A percentile compares a stretch with the other conserved stretches of the same genome.
Conservation (phyloP, 2,113 vertebrate species). For the Manacus vitellinus region DNA sequence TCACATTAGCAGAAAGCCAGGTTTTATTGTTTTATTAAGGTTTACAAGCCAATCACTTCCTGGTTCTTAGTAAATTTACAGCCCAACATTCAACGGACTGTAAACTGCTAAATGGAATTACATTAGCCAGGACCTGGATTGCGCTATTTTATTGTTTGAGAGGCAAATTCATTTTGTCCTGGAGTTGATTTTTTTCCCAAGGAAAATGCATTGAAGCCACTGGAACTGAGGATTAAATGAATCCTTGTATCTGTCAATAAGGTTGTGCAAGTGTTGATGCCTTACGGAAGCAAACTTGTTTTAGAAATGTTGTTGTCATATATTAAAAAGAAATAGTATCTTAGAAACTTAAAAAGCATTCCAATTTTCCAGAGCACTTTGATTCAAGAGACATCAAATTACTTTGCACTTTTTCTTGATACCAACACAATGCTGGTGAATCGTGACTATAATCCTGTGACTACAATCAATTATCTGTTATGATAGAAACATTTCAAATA, state of each 20-base stretch:
- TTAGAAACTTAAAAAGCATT: background rate
- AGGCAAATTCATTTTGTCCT: background rate
- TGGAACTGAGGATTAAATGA: background rate
- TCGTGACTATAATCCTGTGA: background rate
- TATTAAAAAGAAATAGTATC: background rate
- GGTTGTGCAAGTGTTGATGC: background rate
- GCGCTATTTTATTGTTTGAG: background rate
- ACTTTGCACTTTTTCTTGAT: background rate
- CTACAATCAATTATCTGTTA: background rate
- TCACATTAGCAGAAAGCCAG: background rate
- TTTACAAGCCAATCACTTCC: background rate
- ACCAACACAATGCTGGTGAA: background rate
- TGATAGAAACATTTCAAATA: background rate
- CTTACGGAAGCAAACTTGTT: slow-evolving; percentile 4
- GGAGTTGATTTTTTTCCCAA: background rate
- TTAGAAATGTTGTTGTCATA: background rate
- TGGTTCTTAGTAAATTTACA: slow-evolving; percentile 10
- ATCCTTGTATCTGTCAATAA: background rate
- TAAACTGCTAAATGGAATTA: background rate
- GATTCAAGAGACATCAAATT: background rate
- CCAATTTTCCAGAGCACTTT: background rate
- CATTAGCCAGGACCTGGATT: background rate
- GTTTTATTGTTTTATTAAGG: background rate
- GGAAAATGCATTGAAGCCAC: background rate
- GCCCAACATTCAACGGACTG: background rate